Evolutionary conservation across 1,140 invertebrate genomes (phyloP).

Genomic region (Coboldia fuscipes): DNA sequence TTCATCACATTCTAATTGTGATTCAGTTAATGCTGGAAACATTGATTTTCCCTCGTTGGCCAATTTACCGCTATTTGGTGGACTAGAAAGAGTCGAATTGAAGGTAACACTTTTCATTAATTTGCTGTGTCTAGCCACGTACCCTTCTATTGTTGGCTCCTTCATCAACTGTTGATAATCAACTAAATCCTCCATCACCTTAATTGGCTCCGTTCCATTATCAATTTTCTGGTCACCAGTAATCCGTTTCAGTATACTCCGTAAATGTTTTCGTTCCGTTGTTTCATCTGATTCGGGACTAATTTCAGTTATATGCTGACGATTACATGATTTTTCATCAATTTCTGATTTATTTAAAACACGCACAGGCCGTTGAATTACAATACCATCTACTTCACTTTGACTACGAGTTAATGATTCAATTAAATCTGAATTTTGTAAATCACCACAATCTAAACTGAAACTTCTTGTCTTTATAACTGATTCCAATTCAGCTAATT

Average conservation of each 20-base stretch:
- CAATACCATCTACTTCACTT: conserved; percentile 25
- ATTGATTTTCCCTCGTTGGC: too few relatives aligned
- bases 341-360: too few relatives aligned
- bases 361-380: too few relatives aligned
- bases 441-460: conserved; percentile 53
- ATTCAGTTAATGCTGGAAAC: too few relatives aligned
- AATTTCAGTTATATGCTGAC: too few relatives aligned
- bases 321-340: too few relatives aligned
- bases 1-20: too few relatives aligned
- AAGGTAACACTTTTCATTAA: conserved; percentile 75
- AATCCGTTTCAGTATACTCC: conserved; percentile 63
- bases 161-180: conserved; percentile 43
- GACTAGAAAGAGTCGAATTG: conserved; percentile 60
- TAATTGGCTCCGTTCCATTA: conserved; percentile 19
- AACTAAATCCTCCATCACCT: conserved; percentile 21
- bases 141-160: conserved; percentile 65
- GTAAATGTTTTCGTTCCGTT: conserved; percentile 52
- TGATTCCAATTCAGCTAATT: conserved; percentile 55
- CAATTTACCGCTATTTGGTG: conserved; percentile 43
- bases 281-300: conserved; percentile 66
- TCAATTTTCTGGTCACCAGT: conserved; percentile 23
- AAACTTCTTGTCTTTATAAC: conserved; percentile 50
- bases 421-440: conserved; percentile 27
- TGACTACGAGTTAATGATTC: conserved; percentile 41
- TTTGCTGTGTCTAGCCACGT: conserved; percentile 66